phyloP scores from a whole-genome alignment of 1,140 invertebrate genomes.

The Drosophila pruinosa region DNA sequence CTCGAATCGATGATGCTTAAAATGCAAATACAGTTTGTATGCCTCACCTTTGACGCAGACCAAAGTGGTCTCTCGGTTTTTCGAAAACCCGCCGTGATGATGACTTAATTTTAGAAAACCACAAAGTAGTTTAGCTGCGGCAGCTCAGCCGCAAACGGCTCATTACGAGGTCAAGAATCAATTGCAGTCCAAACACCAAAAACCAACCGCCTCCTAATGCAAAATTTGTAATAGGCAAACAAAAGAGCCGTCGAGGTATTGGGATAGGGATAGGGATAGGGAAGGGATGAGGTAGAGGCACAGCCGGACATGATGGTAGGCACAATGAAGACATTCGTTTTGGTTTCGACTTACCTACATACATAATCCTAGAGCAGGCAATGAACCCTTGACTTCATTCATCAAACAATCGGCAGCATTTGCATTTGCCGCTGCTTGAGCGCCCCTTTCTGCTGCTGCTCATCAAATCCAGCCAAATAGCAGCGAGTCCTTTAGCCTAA shows the following conservation, averaged over 20 bases:
- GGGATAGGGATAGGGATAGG: neutral
- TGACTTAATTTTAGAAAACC: conserved; percentile 39
- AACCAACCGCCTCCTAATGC: conserved; percentile 30
- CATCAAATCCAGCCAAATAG: conserved; percentile 29
- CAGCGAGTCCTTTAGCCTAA: conserved; percentile 38
- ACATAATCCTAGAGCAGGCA: conserved; percentile 11
- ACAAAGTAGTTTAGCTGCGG: conserved; percentile 21
- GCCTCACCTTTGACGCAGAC: conserved; percentile 22
- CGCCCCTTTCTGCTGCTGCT: neutral
- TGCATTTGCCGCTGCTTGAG: conserved; percentile 10
- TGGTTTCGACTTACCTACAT: conserved; percentile 14
- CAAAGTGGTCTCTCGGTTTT: neutral
- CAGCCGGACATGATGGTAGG: conserved; percentile 29
- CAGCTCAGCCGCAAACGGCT: conserved; percentile 29
- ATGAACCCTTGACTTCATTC: conserved; percentile 43
- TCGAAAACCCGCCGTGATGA: conserved; percentile 21
- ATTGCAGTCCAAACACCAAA: conserved; percentile 35
- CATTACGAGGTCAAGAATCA: conserved; percentile 50
- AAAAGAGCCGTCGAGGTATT: conserved; percentile 6
- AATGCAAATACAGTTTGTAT: conserved; percentile 14
- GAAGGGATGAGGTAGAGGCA: neutral
- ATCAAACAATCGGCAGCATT: conserved; percentile 43
- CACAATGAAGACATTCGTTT: conserved; percentile 66
- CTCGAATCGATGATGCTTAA: neutral
- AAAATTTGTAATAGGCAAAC: conserved; percentile 21